A percentile compares a stretch with the other conserved stretches of the same genome.
Conservation (phyloP, 1,140 invertebrate genomes). For the Tyrophagus putrescentiae region DNA sequence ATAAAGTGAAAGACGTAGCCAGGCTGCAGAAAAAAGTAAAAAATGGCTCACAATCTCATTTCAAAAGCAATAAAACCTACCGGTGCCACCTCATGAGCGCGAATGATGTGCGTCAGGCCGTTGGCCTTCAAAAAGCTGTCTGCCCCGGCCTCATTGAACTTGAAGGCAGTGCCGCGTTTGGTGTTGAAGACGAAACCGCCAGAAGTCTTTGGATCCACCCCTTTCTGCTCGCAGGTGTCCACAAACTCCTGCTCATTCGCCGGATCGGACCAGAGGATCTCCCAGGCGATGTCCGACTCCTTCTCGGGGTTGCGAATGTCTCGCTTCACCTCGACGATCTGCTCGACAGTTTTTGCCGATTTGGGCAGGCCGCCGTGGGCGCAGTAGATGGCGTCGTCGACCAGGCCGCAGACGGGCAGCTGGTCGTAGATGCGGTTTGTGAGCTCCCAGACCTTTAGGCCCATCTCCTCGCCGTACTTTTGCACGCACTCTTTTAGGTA, state of each 20-base stretch:
- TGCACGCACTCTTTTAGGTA: slow-evolving; percentile 46
- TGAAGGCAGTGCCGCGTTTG: slow-evolving; percentile 50
- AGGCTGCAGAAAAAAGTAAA: too few relatives aligned
- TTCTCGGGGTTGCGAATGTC: slow-evolving; percentile 44
- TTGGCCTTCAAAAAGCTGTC: slow-evolving; percentile 47
- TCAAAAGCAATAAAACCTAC: too few relatives aligned
- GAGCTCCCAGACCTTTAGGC: slow-evolving; percentile 47
- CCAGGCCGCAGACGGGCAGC: slow-evolving; percentile 53
- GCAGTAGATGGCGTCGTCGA: slow-evolving; percentile 51
- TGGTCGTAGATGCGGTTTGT: slow-evolving; percentile 54
- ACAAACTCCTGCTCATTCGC: slow-evolving; percentile 31
- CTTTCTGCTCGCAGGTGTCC: slow-evolving; percentile 5
- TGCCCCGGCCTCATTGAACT: slow-evolving; percentile 49
- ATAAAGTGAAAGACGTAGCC: slow-evolving; percentile 37
- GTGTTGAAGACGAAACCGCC: slow-evolving; percentile 48
- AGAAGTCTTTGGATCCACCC: neutral
- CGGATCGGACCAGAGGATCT: slow-evolving; percentile 62
- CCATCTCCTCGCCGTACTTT: slow-evolving; percentile 49
- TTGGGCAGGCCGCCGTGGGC: slow-evolving; percentile 57
- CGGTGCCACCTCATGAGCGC: slow-evolving; percentile 51
- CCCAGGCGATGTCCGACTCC: slow-evolving; percentile 53
- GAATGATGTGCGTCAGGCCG: slow-evolving; percentile 47
- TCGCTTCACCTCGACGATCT: slow-evolving; percentile 45
- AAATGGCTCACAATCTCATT: too few relatives aligned
- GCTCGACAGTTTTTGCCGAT: slow-evolving; percentile 40